A percentile compares a stretch with the other conserved stretches of the same genome.
phyloP scores from a whole-genome alignment of 2,797 vertebrate species.

The Sebastes minor region DNA sequence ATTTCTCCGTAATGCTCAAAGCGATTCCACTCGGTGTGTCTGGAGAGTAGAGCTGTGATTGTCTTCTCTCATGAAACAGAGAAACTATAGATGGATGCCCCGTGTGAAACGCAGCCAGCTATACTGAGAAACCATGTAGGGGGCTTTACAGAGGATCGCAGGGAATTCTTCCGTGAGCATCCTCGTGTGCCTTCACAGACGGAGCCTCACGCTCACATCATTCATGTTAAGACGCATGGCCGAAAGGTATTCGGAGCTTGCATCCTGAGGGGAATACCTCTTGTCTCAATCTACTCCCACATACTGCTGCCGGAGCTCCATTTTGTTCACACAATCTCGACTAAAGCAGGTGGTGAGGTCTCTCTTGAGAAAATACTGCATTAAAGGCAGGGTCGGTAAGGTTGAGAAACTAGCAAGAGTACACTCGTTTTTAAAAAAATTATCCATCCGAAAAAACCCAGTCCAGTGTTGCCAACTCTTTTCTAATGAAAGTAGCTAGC shows the following conservation, averaged over 20 bases:
- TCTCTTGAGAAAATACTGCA: background rate
- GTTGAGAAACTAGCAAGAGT: no score
- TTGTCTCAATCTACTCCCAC: constrained; percentile 9
- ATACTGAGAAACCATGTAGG: constrained; percentile 29
- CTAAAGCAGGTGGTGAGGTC: background rate
- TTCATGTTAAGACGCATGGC: constrained; percentile 33
- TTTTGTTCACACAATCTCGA: constrained; percentile 2
- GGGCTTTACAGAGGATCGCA: constrained; percentile 23
- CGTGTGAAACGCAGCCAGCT: constrained; percentile 21
- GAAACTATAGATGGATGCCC: constrained; percentile 26
- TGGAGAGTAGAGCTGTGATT: constrained; percentile 29
- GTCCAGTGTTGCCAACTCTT: no score
- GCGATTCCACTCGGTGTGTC: constrained; percentile 32
- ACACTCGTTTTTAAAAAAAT: rapidly evolving
- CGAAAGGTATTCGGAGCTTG: constrained; percentile 36
- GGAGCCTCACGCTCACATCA: background rate
- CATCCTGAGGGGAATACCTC: constrained; percentile 20
- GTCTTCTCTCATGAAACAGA: constrained; percentile 9
- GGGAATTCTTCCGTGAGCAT: constrained; percentile 36
- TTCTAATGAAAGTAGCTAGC: no score
- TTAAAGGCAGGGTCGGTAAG: background rate
- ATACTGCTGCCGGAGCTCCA: background rate
- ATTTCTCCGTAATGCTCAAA: constrained; percentile 57
- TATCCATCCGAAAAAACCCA: rapidly evolving
- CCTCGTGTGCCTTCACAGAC: constrained; percentile 14